Evolutionary conservation across 2,888 invertebrate species (phyloP), one percentile per base, ranked within the genome.

Genomic region (Cheilosia vulpina): DNA sequence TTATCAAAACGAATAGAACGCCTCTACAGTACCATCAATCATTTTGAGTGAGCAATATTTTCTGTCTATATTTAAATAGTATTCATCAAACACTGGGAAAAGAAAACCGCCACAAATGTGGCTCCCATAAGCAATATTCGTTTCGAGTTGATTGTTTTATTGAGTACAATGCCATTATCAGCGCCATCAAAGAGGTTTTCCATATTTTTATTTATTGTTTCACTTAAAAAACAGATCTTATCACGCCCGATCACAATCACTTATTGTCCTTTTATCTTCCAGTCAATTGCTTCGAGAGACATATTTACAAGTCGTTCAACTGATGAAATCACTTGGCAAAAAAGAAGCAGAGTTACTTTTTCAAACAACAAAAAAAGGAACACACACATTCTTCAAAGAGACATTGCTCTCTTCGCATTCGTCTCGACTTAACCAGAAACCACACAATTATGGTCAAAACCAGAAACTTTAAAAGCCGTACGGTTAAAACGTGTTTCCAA

Each of bases 401-500:
- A 24, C 76, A 76, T 71, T 81, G 76, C 68, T 76, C 81, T 76
- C 63, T 52, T 21, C 15, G 13, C 34, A 53, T 43, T 60, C 41
- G 47, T 21, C 53, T n/a, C 27, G 19, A 27, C 31, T 58, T 27
- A 69, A 65, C 55, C 57, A 68, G 71, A 75, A 80, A 80, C 80
- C 66, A 45, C 65, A 76, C 68, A 81, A 62, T 81, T 66, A 81
- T 77, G 76, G 72, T 52, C 53, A 72, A 76, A 76, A 83, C 78
- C 66, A 78, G 79, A 73, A 38, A 73, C 72, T 73, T 79, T 78
- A 76, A 68, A 77, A 77, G 41, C 50, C 57, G 41, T 80, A 85
- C 84, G 58, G 84, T 85, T 85, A 77, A 84, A 85, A 85, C 85
- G 58, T 77, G 85, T 85, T 85, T 68, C 31, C 76, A 60, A 50